These are phyloP conservation scores for Notocelia uddmanniana DNA, from an alignment of 2,888 invertebrate species.

Conservation along the genomic window DNA sequence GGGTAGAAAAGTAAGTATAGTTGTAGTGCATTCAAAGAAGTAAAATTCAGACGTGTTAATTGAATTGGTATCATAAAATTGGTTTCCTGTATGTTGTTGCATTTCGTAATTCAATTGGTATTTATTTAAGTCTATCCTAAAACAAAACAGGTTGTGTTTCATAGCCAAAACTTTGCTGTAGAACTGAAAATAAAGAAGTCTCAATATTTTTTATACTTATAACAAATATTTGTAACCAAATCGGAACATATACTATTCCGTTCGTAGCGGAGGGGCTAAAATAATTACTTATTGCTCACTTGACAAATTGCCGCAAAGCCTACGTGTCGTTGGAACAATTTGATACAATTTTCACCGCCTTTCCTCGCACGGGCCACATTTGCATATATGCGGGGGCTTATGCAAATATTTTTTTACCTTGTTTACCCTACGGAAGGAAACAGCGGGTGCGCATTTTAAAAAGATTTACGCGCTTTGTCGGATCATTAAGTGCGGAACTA, in stretches of 20 bases:
- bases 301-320: conserved; percentile 83
- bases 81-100: neutral
- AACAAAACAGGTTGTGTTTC: too few species aligned
- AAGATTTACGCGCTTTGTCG: conserved; percentile 86
- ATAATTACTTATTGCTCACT: conserved; percentile 82
- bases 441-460: conserved; percentile 81
- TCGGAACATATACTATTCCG: conserved; percentile 50
- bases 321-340: conserved; percentile 81
- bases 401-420: conserved; percentile 84
- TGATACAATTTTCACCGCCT: conserved; percentile 84
- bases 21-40: too few species aligned
- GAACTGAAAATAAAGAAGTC: neutral
- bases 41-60: too few species aligned
- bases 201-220: neutral
- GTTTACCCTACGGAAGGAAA: conserved; percentile 78
- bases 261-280: conserved; percentile 68
- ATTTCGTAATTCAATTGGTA: too few species aligned
- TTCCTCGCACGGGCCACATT: conserved; percentile 77
- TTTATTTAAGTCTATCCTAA: too few species aligned
- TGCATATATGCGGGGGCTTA: conserved; percentile 82
- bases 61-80: neutral
- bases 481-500: conserved; percentile 85
- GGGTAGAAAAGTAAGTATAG: too few species aligned
- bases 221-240: neutral
- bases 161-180: neutral